Percentiles rank a stretch among this genome's conserved stretches.
Evolutionary conservation across 2,113 vertebrate genomes (phyloP).

Genomic region (Gnathonemus longibarbis): DNA sequence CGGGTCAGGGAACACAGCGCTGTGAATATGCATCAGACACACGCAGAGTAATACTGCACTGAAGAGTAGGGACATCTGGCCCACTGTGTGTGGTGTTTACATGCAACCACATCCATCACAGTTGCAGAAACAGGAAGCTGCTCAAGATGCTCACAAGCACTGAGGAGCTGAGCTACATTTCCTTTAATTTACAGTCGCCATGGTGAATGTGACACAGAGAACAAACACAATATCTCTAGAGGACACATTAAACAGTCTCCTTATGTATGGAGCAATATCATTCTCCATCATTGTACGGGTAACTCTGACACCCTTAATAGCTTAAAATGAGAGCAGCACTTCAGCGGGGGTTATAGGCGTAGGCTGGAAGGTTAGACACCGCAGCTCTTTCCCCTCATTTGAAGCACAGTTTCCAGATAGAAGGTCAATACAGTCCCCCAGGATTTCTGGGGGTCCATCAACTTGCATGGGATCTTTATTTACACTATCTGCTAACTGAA

Average conservation of each 20-base stretch:
- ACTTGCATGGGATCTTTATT: neutral
- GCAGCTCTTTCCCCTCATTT: neutral
- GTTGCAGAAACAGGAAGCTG: neutral
- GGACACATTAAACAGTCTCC: neutral
- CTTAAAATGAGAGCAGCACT: neutral
- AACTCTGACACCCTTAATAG: neutral
- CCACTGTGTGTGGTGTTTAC: neutral
- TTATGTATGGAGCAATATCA: neutral
- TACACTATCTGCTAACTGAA: neutral
- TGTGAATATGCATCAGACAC: neutral
- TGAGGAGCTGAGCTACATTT: neutral
- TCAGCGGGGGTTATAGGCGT: neutral
- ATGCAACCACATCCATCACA: neutral
- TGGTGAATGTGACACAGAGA: neutral
- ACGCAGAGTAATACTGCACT: slow-evolving; percentile 1
- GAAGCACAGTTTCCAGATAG: neutral
- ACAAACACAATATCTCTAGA: neutral
- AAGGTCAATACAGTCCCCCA: neutral
- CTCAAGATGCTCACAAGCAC: neutral
- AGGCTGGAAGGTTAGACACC: neutral
- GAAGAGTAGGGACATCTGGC: neutral
- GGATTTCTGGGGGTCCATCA: neutral
- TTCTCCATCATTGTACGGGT: neutral
- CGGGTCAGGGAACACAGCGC: neutral
- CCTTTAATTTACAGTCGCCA: neutral